Conservation (phyloP, 2,888 invertebrate species). For the Melolontha melolontha region DNA sequence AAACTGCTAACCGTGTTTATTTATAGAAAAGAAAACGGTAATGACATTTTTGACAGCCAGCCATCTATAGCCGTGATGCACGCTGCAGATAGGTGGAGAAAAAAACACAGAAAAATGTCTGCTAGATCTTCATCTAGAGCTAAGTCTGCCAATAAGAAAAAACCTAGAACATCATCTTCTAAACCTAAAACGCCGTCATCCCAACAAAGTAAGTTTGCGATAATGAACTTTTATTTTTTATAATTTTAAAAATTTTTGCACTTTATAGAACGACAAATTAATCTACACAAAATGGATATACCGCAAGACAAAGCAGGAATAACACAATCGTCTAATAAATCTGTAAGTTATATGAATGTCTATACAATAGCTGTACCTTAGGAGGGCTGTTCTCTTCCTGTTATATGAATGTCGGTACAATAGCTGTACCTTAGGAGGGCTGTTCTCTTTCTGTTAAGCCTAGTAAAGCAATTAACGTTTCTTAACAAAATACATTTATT, state of each 20-base stretch:
- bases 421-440: no score
- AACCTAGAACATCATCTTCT: conserved; percentile 10
- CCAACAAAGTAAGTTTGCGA: conserved; percentile 24
- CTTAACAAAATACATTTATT: no score
- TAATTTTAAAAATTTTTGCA: not conserved
- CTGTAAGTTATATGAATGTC: conserved; percentile 24
- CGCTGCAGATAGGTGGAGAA: conserved; percentile 62
- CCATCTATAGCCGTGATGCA: conserved; percentile 55
- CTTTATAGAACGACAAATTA: conserved; percentile 11
- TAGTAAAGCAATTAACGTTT: no score
- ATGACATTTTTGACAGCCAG: conserved; percentile 23
- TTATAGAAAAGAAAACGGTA: conserved; percentile 40
- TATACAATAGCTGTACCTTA: no score
- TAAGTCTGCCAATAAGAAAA: conserved; percentile 38
- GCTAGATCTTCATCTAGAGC: conserved; percentile 53
- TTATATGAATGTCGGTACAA: no score
- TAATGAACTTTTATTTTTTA: not conserved
- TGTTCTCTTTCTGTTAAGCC: no score
- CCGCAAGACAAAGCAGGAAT: not conserved
- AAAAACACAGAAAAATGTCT: conserved; percentile 59
- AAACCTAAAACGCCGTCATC: conserved; percentile 26
- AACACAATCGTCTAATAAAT: conserved; percentile 9
- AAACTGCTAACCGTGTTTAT: not conserved
- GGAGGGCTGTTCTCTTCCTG: no score
- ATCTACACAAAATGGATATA: conserved; percentile 14